These are phyloP conservation scores for Phrynosoma blainvillii DNA, from an alignment of 2,113 vertebrate species.

Conservation along the genomic window DNA sequence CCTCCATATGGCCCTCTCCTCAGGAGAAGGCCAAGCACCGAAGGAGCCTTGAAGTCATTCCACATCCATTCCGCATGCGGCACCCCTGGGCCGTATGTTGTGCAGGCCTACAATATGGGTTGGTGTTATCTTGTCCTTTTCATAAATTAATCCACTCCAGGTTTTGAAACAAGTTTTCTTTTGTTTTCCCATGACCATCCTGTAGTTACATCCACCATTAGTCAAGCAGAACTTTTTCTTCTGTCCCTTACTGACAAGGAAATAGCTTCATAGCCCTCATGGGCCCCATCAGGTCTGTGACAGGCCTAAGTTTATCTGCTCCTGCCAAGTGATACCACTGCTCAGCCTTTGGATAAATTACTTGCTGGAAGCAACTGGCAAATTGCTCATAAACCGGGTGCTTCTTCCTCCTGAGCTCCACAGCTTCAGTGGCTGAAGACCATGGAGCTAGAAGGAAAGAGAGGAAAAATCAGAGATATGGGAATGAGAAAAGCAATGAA, in stretches of 20 bases:
- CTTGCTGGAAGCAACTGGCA: fast-evolving
- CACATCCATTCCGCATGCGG: no score
- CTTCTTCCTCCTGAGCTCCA: not conserved
- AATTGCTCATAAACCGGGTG: not conserved
- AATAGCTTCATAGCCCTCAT: not conserved
- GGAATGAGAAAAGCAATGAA: not conserved
- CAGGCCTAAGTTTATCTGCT: fast-evolving
- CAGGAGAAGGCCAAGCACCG: no score
- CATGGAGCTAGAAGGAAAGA: not conserved
- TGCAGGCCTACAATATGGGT: not conserved
- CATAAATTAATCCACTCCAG: not conserved
- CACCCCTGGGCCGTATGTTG: no score
- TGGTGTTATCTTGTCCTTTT: not conserved
- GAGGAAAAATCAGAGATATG: not conserved
- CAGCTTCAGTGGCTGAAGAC: not conserved
- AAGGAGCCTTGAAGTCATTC: no score
- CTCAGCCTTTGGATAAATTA: not conserved
- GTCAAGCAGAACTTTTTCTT: slow-evolving; percentile 4
- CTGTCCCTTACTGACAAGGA: fast-evolving
- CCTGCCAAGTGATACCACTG: fast-evolving
- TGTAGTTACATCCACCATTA: not conserved
- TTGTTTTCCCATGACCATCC: not conserved
- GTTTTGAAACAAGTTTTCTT: not conserved
- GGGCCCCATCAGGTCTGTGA: not conserved
- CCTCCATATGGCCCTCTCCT: no score